Evolutionary conservation across 2,888 invertebrate genomes (phyloP).

Genomic region (Ephialtes manifestator): DNA sequence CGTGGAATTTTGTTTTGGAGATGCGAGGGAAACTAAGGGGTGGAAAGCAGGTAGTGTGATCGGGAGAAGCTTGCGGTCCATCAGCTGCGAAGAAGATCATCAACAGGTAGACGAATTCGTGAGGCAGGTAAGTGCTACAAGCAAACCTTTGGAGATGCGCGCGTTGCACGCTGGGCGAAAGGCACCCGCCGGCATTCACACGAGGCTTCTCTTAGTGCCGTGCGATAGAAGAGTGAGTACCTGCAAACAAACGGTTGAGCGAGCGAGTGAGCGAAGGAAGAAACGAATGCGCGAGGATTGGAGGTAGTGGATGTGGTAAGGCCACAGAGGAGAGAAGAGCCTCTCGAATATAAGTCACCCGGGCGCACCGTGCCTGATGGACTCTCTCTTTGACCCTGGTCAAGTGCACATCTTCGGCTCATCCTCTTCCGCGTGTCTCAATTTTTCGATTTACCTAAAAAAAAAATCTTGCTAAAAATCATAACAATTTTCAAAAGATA

Average conservation of each 20-base stretch:
- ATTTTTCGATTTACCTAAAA: slow-evolving; percentile 17
- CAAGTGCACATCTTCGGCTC: slow-evolving; percentile 80
- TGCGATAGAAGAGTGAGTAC: slow-evolving; percentile 29
- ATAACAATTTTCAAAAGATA: background rate
- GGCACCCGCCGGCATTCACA: slow-evolving; percentile 40
- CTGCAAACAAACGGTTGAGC: slow-evolving; percentile 1
- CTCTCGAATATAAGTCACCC: slow-evolving; percentile 82
- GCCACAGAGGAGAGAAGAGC: slow-evolving; percentile 68
- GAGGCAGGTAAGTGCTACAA: slow-evolving; percentile 40
- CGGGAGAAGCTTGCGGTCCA: background rate
- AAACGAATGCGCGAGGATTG: slow-evolving; percentile 56
- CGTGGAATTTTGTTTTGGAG: no score
- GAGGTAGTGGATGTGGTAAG: slow-evolving; percentile 72
- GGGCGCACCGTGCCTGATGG: slow-evolving; percentile 78
- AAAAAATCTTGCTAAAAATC: background rate
- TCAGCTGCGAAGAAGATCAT: slow-evolving; percentile 6
- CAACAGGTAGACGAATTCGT: slow-evolving; percentile 52
- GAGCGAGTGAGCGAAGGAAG: slow-evolving; percentile 53
- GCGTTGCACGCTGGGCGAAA: slow-evolving; percentile 48
- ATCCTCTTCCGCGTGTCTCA: slow-evolving; percentile 45
- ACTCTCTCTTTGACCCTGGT: slow-evolving; percentile 84
- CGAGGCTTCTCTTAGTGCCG: slow-evolving; percentile 18
- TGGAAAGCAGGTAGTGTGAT: no score
- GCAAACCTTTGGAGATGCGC: slow-evolving; percentile 37
- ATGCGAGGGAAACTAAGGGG: no score